A percentile compares a stretch with the other conserved stretches of the same genome.
phyloP scores from a whole-genome alignment of 2,797 vertebrate species.

The Myiotriccus ornatus region DNA sequence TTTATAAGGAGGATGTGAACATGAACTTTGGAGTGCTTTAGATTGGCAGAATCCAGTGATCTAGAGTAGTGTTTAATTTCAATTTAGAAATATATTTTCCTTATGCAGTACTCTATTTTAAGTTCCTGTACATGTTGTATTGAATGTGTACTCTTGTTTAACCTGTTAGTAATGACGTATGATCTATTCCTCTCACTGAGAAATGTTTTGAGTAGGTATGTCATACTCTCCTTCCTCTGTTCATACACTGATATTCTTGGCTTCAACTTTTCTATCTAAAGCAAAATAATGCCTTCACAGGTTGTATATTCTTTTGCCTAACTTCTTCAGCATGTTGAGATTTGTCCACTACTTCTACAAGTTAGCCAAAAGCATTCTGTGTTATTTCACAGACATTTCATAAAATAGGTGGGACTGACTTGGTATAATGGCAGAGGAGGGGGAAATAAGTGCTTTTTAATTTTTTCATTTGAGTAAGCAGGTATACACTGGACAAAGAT shows the following conservation, averaged over 20 bases:
- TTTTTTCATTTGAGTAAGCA: not conserved
- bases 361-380: not conserved
- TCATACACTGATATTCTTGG: not conserved
- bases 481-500: not conserved
- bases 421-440: not conserved
- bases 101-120: not conserved
- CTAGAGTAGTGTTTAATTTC: not conserved
- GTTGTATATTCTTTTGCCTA: not conserved
- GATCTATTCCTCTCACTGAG: not conserved
- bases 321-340: slow-evolving; percentile 6
- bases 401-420: not conserved
- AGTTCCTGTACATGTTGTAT: not conserved
- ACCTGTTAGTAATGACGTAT: not conserved
- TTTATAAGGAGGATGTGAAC: not conserved
- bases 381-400: not conserved
- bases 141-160: not conserved
- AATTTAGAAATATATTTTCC: not conserved
- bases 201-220: slow-evolving; percentile 17
- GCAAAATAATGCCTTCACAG: slow-evolving; percentile 4
- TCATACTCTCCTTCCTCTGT: not conserved
- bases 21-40: not conserved
- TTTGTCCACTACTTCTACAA: not conserved
- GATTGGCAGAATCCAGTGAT: not conserved
- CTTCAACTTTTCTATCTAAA: slow-evolving; percentile 2
- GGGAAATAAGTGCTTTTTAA: not conserved